Base-by-base conservation (phyloP, 1,140 invertebrate genomes). In the Temnothorax curvispinosus region DNA sequence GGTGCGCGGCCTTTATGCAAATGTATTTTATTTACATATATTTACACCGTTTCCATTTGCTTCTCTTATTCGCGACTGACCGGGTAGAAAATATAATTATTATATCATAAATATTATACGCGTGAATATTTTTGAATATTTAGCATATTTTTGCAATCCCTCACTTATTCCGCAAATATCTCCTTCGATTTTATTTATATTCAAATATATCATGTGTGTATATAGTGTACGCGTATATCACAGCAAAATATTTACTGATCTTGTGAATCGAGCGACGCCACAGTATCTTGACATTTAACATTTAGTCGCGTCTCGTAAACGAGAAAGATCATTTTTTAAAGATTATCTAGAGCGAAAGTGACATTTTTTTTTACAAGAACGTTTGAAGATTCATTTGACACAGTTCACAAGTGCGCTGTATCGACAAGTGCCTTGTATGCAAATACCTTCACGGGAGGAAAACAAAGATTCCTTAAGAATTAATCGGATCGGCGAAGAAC, bases 401-500 rank as follows among this genome's bases (percentile, higher is more conserved):
- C 3, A 38, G 1, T 65, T 38, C 32, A 8, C 27, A 38, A n/a
- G 18, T 2, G 9, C 27, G 2, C 38, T 27, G 27, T 44, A 13
- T n/a, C 64, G 35, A 18, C 67, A 47, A 47, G 47, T 13, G 47
- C 11, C 47, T 3, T 9, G 11, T 44, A 47, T 47, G 38, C 38
- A 47, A 13, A 11, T 47, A 47, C 11, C 65, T 21, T 32, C 41
- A 8, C 0, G 6, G 8, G 13, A 21, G 41, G 13, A 4, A 50
- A 21, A 69, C 8, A 50, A 21, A 69, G 21, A 69, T 50, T 71
- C 15, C 50, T 21, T 13, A 21, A 8, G 35, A 47, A 71, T 71
- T 69, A 81, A 81, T 69, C 62, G 9, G 77, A 38, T 44, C 62
- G 13, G 21, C 50, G 47, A 60, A 7, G 54, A 84, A 21, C 41